phyloP scores from a whole-genome alignment of 2,888 invertebrate species.

The Helleia helle region DNA sequence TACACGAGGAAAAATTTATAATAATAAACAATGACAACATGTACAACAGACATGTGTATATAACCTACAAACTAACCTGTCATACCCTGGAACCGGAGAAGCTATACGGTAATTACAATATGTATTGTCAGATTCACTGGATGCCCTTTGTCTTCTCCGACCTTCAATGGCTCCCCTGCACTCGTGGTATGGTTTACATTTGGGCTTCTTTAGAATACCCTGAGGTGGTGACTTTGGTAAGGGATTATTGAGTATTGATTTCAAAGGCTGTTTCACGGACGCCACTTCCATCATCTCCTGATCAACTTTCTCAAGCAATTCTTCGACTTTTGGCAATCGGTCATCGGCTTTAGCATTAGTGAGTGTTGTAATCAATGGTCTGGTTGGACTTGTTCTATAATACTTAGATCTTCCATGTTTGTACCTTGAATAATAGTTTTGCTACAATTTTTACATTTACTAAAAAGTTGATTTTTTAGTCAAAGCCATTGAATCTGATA shows the following conservation, averaged over 20 bases:
- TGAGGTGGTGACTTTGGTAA: constrained; percentile 49
- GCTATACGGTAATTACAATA: constrained; percentile 42
- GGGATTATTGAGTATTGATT: constrained; percentile 65
- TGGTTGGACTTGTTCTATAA: constrained; percentile 46
- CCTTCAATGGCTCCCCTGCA: constrained; percentile 41
- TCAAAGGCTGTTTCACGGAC: constrained; percentile 51
- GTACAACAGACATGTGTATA: background rate
- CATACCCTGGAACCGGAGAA: constrained; percentile 48
- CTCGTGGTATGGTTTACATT: constrained; percentile 43
- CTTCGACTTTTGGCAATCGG: constrained; percentile 60
- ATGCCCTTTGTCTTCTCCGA: constrained; percentile 57
- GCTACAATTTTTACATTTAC: too few relatives aligned
- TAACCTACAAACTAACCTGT: constrained; percentile 38
- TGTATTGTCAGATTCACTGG: constrained; percentile 66
- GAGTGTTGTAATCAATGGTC: constrained; percentile 50
- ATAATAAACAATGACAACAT: background rate
- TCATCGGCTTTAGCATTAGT: constrained; percentile 58
- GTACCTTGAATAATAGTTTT: constrained; percentile 33
- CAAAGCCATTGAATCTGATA: too few relatives aligned
- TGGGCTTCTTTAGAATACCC: constrained; percentile 61
- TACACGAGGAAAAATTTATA: too few relatives aligned
- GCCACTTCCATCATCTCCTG: constrained; percentile 57
- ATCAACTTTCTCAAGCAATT: constrained; percentile 57
- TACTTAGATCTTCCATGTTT: constrained; percentile 51
- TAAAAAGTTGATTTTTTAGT: too few relatives aligned